These are phyloP conservation scores for Protobothrops mucrosquamatus DNA, from an alignment of 2,113 vertebrate genomes.

Conservation along the genomic window DNA sequence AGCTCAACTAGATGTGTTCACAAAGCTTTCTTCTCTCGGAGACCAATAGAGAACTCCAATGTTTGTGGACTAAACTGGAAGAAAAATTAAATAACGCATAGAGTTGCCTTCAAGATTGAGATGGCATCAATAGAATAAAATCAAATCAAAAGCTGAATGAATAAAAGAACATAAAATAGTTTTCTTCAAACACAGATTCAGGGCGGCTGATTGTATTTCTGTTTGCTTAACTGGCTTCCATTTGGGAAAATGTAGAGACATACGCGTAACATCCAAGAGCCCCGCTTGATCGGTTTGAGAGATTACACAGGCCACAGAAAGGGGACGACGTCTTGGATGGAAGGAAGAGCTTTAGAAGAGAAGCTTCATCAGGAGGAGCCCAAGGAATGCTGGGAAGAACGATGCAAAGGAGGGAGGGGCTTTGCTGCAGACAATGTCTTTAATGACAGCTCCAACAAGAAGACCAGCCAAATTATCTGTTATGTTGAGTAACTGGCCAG, in stretches of 20 bases:
- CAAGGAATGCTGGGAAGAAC: background rate
- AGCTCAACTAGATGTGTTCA: background rate
- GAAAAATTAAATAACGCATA: accelerated
- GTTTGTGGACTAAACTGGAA: background rate
- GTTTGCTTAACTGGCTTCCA: background rate
- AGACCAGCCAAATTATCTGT: background rate
- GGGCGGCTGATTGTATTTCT: background rate
- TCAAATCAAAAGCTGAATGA: background rate
- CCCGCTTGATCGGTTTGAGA: background rate
- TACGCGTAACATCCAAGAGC: background rate
- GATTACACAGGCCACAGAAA: no score
- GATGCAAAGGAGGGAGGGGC: background rate
- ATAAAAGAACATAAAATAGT: background rate
- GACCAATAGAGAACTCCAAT: background rate
- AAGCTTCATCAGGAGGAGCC: no score
- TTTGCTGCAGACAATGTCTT: background rate
- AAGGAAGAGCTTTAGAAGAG: no score
- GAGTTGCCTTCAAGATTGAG: background rate
- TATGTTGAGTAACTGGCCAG: background rate
- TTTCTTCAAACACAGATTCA: background rate
- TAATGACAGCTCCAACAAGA: background rate
- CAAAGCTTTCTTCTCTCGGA: background rate
- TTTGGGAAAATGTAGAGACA: background rate
- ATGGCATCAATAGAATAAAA: background rate
- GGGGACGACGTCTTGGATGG: no score